Base-by-base conservation (phyloP, 2,888 invertebrate species). In the Phaedon cochleariae region DNA sequence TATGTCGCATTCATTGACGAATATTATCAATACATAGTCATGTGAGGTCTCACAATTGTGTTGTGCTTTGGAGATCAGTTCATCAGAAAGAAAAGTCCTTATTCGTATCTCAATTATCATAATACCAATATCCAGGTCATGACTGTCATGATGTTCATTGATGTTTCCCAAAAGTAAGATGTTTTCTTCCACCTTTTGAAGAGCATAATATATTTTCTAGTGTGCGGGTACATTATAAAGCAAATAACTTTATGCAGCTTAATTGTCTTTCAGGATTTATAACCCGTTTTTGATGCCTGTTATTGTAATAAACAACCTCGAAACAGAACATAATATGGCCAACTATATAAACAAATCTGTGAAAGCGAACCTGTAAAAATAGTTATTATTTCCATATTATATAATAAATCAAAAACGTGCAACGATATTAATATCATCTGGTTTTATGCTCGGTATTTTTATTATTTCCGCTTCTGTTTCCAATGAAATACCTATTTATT, bases 391-490 rank as follows among this genome's bases (percentile, higher is more conserved):
- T 69, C 68, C 71, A 67, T 72, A 74, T 76, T 76, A 73, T 75
- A 74, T 69, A 76, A 77, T 77, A 77, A 77, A 77, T 77, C 76
- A 73, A 71, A 73, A 74, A 65, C 57, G 46, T 37, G 64, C 59
- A 65, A 67, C 15, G 68, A 70, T 73, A 73, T 67, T 69, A 58
- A 57, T 68, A 67, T 71, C 72, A 76, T 76, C 77, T 76, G 76
- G 76, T 71, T 77, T 77, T 73, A 68, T 71, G 69, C 72, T 72
- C 71, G 73, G 73, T 72, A 71, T 73, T 77, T 77, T 78, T 77
- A 78, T 77, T 75, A 77, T 76, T 77, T 77, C 78, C 77, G 77
- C 64, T 70, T 75, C 77, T 77, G 78, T 75, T 77, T 77, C 73
- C 75, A 72, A 66, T 73, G 68, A 66, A 71, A 69, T n/a, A n/a